Evolutionary conservation across 2,797 vertebrate genomes (phyloP).

Genomic region (Karalla daura): DNA sequence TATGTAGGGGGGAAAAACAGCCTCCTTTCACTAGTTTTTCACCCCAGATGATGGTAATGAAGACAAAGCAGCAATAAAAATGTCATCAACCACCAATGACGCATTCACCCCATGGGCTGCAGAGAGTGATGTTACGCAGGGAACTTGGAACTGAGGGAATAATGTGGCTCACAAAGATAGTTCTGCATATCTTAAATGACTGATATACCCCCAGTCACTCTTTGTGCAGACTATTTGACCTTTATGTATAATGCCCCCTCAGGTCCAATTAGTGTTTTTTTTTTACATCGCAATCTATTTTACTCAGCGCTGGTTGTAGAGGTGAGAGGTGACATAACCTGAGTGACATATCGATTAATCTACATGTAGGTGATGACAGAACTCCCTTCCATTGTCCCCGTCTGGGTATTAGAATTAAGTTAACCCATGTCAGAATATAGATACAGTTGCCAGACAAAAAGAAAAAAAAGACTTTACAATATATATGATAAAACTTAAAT

Average conservation of each 20-base stretch:
- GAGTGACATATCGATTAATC: background rate
- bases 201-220: conserved; percentile 5
- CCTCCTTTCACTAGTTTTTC: conserved; percentile 1
- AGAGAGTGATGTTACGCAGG: conserved; percentile 5
- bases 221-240: background rate
- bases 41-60: conserved; percentile 20
- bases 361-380: background rate
- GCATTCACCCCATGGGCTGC: conserved; percentile 1
- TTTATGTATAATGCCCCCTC: background rate
- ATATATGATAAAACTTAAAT: conserved; percentile 23
- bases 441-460: background rate
- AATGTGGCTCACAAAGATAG: background rate
- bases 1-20: background rate
- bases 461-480: background rate
- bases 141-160: conserved; percentile 17
- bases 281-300: background rate
- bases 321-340: background rate
- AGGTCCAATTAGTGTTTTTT: background rate
- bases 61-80: conserved; percentile 31
- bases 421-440: background rate
- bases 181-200: background rate
- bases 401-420: background rate
- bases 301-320: background rate
- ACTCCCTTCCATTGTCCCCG: background rate
- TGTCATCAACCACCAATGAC: conserved; percentile 20